Conservation (phyloP, 1,140 invertebrate species). For the Drosophila biarmipes region DNA sequence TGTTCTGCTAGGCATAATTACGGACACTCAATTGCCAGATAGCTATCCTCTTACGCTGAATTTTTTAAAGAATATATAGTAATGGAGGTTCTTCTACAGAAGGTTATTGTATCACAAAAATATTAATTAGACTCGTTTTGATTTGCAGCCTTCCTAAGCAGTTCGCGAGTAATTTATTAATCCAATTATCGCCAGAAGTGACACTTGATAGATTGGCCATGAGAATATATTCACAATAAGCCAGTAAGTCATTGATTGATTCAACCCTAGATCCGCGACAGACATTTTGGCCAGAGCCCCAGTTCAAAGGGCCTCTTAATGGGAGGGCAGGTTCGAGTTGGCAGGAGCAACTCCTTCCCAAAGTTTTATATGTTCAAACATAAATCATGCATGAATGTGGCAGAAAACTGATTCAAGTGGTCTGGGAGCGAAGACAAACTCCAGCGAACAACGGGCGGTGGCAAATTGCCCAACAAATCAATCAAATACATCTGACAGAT, state of each 20-base stretch:
- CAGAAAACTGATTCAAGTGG: constrained; percentile 44
- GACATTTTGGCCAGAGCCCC: constrained; percentile 11
- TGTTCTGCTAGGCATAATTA: background rate
- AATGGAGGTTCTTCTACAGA: no score
- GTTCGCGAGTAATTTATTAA: constrained; percentile 33
- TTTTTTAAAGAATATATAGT: no score
- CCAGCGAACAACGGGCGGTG: constrained; percentile 34
- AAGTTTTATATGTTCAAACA: constrained; percentile 49
- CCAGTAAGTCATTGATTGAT: constrained; percentile 57
- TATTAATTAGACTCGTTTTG: background rate
- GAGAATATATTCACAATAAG: constrained; percentile 38
- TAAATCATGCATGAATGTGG: constrained; percentile 56
- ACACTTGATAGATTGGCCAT: constrained; percentile 36
- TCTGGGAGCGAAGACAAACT: constrained; percentile 30
- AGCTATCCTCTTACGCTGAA: background rate
- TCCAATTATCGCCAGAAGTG: constrained; percentile 35
- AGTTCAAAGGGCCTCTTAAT: constrained; percentile 14
- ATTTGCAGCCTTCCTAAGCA: background rate
- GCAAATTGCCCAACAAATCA: constrained; percentile 56
- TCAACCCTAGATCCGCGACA: constrained; percentile 13
- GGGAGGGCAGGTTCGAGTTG: background rate
- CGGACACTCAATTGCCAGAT: constrained; percentile 8
- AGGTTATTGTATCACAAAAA: background rate
- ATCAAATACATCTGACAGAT: constrained; percentile 47
- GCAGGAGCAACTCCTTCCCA: background rate